phyloP scores from a whole-genome alignment of 2,888 invertebrate species.

The Tigriopus californicus region DNA sequence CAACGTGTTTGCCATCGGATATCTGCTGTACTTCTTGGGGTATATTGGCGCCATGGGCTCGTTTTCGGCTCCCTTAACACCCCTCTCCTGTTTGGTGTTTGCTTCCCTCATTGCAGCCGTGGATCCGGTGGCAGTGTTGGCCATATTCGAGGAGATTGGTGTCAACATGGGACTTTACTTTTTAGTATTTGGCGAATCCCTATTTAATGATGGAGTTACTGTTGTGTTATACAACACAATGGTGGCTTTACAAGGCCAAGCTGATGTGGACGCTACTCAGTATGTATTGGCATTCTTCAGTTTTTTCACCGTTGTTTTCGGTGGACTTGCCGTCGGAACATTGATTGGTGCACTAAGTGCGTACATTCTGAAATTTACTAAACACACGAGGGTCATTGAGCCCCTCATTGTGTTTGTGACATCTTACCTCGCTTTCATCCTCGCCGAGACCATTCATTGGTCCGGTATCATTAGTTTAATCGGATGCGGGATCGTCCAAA shows the following conservation, averaged over 20 bases:
- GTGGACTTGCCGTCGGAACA: conserved; percentile 29
- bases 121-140: conserved; percentile 33
- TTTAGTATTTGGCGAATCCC: conserved; percentile 36
- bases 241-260: conserved; percentile 25
- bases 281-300: conserved; percentile 28
- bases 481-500: conserved; percentile 10
- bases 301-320: conserved; percentile 30
- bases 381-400: conserved; percentile 33
- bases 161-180: conserved; percentile 28
- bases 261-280: conserved; percentile 25
- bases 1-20: conserved; percentile 30
- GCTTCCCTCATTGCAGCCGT: conserved; percentile 28
- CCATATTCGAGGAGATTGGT: conserved; percentile 33
- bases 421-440: conserved; percentile 35
- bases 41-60: not conserved
- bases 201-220: conserved; percentile 37
- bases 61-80: not conserved
- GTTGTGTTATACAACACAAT: conserved; percentile 33
- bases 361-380: conserved; percentile 31
- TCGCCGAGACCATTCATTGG: conserved; percentile 35
- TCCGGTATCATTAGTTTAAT: conserved; percentile 23
- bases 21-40: not conserved
- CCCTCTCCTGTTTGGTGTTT: conserved; percentile 14
- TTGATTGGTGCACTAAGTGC: conserved; percentile 28
- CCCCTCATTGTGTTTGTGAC: conserved; percentile 35